Evolutionary conservation across 2,113 vertebrate species (phyloP).

Genomic region (Caranx melampygus): DNA sequence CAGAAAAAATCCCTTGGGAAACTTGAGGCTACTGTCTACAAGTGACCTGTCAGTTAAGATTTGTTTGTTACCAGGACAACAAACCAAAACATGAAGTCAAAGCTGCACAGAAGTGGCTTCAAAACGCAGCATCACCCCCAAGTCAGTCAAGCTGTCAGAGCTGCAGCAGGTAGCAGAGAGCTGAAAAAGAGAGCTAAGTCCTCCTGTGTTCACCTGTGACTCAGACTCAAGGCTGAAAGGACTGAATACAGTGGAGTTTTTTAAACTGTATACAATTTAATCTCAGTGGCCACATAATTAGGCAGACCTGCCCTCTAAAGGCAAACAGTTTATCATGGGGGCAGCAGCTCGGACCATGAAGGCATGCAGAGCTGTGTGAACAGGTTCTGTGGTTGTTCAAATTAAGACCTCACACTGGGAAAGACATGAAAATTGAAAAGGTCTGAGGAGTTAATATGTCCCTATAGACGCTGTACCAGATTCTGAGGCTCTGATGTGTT

Average conservation of each 20-base stretch:
- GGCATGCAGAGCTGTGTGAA: not conserved
- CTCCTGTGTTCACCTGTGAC: too few species aligned
- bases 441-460: too few species aligned
- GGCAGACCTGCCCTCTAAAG: not conserved
- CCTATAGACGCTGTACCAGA: not conserved
- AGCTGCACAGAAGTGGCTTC: not conserved
- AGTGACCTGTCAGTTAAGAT: too few species aligned
- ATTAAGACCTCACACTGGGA: not conserved
- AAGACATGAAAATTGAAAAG: not conserved
- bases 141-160: not conserved
- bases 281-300: not conserved
- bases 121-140: not conserved
- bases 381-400: not conserved
- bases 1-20: too few species aligned
- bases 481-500: not conserved
- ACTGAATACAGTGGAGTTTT: not conserved
- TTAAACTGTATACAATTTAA: too few species aligned
- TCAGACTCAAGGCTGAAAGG: too few species aligned
- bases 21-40: too few species aligned
- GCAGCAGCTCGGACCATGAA: not conserved
- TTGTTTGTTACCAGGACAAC: too few species aligned
- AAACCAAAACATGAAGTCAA: not conserved
- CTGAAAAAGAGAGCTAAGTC: not conserved
- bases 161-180: too few species aligned
- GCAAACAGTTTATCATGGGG: not conserved